Base-by-base conservation (phyloP, 2,113 vertebrate genomes). In the Leptobrachium ailaonicum region DNA sequence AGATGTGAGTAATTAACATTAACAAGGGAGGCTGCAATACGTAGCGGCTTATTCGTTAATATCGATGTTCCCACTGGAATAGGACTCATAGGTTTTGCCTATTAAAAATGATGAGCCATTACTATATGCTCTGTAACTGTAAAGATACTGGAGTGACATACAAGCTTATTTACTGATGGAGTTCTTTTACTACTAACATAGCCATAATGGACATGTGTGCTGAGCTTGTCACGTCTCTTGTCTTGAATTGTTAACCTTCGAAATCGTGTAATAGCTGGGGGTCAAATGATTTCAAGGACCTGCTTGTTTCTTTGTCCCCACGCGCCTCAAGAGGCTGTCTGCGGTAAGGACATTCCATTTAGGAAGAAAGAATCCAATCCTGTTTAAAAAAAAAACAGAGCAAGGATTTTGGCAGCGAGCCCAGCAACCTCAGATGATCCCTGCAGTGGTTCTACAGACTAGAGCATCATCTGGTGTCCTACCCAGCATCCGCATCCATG, bases 391-490 rank as follows among this genome's bases (percentile, higher is more conserved):
- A 79, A 41, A 79, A 11, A 54, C 32, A 5, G 47, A 71, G 43
- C 56, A 9, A 53, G 41, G 64, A 64, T 47, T 14, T 47, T 79
- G 77, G 69, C 77, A n/a, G 32, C 2, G 44, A 50, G 69, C 77
- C 69, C 53, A 14, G 70, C 45, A 73, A 73, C 77, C 77, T 79
- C 77, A 79, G 14, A 66, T 72, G 77, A 64, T 79, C 77, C 60
- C 60, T 41, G 45, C 9, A 64, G 58, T 6, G 66, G 43, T 73
- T 41, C 20, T 42, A 72, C 43, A 13, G 60, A 50, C 43, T 71
- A 50, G 53, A 79, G 60, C 58, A 64, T 73, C 69, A 50, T 79
- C 77, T 79, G 60, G 44, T 14, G 42, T 41, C 41, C 60, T 9
- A 12, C 11, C 53, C 77, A 47, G 32, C 70, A 66, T 20, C 44